Evolutionary conservation across 2,113 vertebrate genomes (phyloP).

Genomic region (Centrocercus urophasianus): DNA sequence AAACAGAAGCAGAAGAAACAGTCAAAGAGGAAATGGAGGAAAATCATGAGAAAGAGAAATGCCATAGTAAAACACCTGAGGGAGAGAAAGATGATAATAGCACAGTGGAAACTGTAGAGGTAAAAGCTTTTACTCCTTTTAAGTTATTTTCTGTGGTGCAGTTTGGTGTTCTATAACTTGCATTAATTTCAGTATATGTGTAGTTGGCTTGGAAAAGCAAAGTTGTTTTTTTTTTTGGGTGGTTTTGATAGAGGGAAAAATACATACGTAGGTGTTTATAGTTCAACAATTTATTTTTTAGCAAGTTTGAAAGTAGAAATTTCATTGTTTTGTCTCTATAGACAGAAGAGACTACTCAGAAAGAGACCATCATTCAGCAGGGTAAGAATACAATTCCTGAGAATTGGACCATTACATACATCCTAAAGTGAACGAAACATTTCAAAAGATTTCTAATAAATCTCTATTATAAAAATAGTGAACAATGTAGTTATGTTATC

Average conservation of each 20-base stretch:
- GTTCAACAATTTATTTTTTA: background rate
- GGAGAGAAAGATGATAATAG: background rate
- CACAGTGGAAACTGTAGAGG: constrained; percentile 35
- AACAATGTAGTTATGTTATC: background rate
- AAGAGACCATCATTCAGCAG: constrained; percentile 21
- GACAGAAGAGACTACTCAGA: constrained; percentile 31
- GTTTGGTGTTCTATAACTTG: background rate
- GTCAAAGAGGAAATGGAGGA: background rate
- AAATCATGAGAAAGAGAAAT: background rate
- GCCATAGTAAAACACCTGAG: background rate
- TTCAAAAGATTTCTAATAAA: background rate
- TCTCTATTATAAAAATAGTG: background rate
- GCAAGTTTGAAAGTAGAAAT: background rate
- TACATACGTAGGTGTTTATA: background rate
- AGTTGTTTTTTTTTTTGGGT: background rate
- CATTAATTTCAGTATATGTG: background rate
- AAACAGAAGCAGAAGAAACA: background rate
- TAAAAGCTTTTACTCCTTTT: constrained; percentile 15
- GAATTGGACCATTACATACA: background rate
- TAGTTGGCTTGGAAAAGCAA: background rate
- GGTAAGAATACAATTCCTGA: constrained; percentile 36
- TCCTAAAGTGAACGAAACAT: background rate
- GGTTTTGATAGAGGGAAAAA: background rate
- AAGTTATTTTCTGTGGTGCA: background rate
- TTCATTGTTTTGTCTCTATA: constrained; percentile 53